Evolutionary conservation across 2,888 invertebrate genomes (phyloP).

Genomic region (Rhamphomyia laevipes): DNA sequence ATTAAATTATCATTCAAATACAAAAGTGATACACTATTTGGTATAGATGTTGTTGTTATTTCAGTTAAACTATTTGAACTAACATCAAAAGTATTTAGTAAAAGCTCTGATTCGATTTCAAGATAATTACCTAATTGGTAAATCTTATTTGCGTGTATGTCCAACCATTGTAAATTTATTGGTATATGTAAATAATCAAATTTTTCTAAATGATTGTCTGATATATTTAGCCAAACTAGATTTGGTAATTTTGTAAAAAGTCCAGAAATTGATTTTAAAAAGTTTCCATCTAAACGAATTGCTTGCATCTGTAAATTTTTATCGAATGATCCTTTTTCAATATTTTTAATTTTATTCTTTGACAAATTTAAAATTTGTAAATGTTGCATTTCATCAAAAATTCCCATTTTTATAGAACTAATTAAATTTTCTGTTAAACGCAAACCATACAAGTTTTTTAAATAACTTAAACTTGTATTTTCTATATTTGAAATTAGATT

Average conservation of each 20-base stretch:
- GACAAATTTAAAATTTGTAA: slow-evolving; percentile 81
- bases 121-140: slow-evolving; percentile 68
- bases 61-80: slow-evolving; percentile 76
- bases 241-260: slow-evolving; percentile 73
- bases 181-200: slow-evolving; percentile 84
- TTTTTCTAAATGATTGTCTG: slow-evolving; percentile 78
- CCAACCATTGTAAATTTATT: slow-evolving; percentile 72
- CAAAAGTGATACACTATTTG: slow-evolving; percentile 72
- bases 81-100: slow-evolving; percentile 72
- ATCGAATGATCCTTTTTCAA: slow-evolving; percentile 72
- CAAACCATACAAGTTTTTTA: slow-evolving; percentile 77
- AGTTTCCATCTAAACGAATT: slow-evolving; percentile 78
- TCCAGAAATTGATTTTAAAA: slow-evolving; percentile 67
- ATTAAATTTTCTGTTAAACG: slow-evolving; percentile 82
- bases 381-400: slow-evolving; percentile 64
- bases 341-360: slow-evolving; percentile 64
- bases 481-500: slow-evolving; percentile 74
- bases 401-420: slow-evolving; percentile 64
- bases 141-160: slow-evolving; percentile 79
- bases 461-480: slow-evolving; percentile 67
- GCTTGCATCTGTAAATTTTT: slow-evolving; percentile 69
- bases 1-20: slow-evolving; percentile 85
- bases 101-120: slow-evolving; percentile 56
- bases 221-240: slow-evolving; percentile 81
- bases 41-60: slow-evolving; percentile 65